Evolutionary conservation across 2,888 invertebrate genomes (phyloP).

Genomic region (Lasioglossum figueresi): DNA sequence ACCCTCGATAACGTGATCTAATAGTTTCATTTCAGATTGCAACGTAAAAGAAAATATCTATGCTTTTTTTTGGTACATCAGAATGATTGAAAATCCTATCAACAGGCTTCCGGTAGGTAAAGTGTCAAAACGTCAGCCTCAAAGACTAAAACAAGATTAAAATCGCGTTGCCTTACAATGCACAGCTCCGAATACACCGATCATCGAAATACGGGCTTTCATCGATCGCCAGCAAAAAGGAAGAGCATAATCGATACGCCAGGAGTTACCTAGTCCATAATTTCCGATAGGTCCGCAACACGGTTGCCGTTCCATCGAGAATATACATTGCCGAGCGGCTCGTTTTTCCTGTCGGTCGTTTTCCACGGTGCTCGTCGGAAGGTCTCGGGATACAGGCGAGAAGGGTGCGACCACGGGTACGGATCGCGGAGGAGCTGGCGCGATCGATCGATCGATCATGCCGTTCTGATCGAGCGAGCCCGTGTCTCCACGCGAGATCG

Average conservation of each 20-base stretch:
- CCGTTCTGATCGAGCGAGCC: conserved; percentile 74
- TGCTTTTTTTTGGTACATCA: too few relatives aligned
- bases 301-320: background rate
- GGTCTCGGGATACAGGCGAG: conserved; percentile 20
- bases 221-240: background rate
- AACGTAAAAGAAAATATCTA: too few relatives aligned
- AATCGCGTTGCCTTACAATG: background rate
- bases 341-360: conserved; percentile 1
- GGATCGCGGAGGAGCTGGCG: conserved; percentile 35
- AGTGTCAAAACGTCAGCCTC: background rate
- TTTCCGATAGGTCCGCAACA: background rate
- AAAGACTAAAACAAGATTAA: background rate
- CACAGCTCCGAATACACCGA: background rate
- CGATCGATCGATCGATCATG: conserved; percentile 67
- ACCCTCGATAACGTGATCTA: too few relatives aligned
- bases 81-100: too few relatives aligned
- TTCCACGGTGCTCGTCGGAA: conserved; percentile 20
- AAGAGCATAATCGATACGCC: background rate
- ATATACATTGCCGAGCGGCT: background rate
- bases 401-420: conserved; percentile 21
- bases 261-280: background rate
- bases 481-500: conserved; percentile 70
- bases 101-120: too few relatives aligned
- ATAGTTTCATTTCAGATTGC: too few relatives aligned
- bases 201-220: background rate